A percentile compares a stretch with the other conserved stretches of the same genome.
These are phyloP conservation scores for Donacobius atricapilla DNA, from an alignment of 2,113 vertebrate species.

Conservation along the genomic window DNA sequence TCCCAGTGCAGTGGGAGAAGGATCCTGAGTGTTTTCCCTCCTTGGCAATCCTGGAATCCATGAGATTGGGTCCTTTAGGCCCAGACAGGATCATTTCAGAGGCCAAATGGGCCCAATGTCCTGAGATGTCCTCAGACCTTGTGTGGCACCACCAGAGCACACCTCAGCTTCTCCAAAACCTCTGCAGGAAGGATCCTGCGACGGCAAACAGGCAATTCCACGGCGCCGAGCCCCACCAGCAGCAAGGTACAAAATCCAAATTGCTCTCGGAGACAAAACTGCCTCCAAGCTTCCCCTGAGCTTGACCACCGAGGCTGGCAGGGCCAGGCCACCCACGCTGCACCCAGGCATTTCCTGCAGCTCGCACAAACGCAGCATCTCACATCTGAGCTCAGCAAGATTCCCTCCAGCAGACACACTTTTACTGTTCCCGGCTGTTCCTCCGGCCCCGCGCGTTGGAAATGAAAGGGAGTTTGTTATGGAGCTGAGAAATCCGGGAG, in stretches of 20 bases:
- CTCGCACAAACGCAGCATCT: neutral
- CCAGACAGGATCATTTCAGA: neutral
- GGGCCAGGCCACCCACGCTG: constrained; percentile 28
- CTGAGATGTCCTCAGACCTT: neutral
- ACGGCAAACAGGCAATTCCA: neutral
- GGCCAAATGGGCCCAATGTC: neutral
- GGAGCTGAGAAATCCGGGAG: constrained; percentile 24
- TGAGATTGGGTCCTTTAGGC: neutral
- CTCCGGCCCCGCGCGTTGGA: neutral
- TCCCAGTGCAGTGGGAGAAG: neutral
- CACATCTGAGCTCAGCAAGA: constrained; percentile 33
- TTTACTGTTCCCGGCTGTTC: neutral
- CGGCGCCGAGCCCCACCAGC: neutral
- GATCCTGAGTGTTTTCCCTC: neutral
- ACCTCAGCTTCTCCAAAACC: neutral
- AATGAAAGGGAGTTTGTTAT: constrained; percentile 46
- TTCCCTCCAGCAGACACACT: constrained; percentile 43
- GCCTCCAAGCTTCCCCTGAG: neutral
- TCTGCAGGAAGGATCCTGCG: accelerated
- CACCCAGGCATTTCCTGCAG: neutral
- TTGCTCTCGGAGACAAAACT: neutral
- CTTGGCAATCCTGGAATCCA: neutral
- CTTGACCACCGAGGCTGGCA: neutral
- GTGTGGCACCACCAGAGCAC: accelerated
- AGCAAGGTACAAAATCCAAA: neutral